Conservation (phyloP, 1,140 invertebrate genomes). For the Bombyx mori region DNA sequence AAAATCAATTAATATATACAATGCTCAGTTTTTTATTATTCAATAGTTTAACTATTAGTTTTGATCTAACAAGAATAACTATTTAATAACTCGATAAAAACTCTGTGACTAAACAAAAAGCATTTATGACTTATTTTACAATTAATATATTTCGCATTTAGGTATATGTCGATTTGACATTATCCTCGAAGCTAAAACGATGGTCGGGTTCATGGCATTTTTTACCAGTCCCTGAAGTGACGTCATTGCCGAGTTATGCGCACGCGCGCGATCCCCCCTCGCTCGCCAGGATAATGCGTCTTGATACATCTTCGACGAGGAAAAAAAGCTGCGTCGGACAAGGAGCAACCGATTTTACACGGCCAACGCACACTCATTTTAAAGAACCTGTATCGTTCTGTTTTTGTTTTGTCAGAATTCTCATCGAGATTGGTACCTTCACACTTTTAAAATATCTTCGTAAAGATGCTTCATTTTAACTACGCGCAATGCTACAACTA, state of each 20-base stretch:
- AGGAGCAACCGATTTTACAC: conserved; percentile 49
- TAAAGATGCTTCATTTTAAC: too few species aligned
- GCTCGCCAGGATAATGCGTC: conserved; percentile 46
- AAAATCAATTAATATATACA: too few species aligned
- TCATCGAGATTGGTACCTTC: too few species aligned
- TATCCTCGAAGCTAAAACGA: conserved; percentile 24
- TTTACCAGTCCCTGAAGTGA: conserved; percentile 47
- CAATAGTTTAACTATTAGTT: too few species aligned
- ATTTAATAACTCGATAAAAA: too few species aligned
- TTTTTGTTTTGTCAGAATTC: too few species aligned
- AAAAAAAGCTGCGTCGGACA: conserved; percentile 45
- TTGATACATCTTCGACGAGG: conserved; percentile 51
- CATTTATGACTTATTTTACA: too few species aligned
- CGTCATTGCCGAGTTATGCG: conserved; percentile 58
- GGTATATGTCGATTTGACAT: conserved; percentile 30
- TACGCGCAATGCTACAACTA: too few species aligned
- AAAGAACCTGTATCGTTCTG: conserved; percentile 24
- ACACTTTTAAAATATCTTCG: too few species aligned
- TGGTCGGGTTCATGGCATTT: conserved; percentile 49
- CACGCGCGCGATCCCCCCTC: conserved; percentile 29
- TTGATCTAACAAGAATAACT: too few species aligned
- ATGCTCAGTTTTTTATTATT: too few species aligned
- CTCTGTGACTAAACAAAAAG: too few species aligned
- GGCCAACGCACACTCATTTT: conserved; percentile 29
- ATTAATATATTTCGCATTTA: conserved; percentile 4